A percentile compares a stretch with the other conserved stretches of the same genome.
phyloP scores from a whole-genome alignment of 2,888 invertebrate genomes.

The Dicyrtoma fusca region DNA sequence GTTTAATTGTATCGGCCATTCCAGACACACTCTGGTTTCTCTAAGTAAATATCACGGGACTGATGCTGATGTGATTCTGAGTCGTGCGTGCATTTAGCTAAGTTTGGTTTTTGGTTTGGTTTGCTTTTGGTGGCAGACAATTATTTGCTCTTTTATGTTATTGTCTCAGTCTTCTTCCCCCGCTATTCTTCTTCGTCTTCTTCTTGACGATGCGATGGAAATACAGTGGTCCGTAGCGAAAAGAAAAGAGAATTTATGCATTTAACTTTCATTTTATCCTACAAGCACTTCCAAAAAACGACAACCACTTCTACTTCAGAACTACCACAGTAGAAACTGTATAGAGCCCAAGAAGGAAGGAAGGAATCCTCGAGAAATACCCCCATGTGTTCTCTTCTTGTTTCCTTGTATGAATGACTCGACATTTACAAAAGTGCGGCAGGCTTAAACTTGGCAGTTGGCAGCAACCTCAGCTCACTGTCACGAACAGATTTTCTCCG shows the following conservation, averaged over 20 bases:
- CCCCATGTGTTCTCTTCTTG: too few relatives aligned
- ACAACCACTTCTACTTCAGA: too few relatives aligned
- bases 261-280: too few relatives aligned
- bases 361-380: too few relatives aligned
- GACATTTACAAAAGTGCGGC: neutral
- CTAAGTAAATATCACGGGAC: constrained; percentile 17
- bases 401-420: neutral
- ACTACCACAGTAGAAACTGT: neutral
- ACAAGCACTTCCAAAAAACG: too few relatives aligned
- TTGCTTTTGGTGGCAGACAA: neutral
- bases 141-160: constrained; percentile 23
- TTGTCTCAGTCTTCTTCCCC: neutral
- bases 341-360: neutral
- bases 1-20: constrained; percentile 42
- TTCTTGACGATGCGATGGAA: neutral
- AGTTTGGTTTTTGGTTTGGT: neutral
- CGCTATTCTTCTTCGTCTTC: neutral
- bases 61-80: neutral
- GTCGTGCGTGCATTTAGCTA: neutral
- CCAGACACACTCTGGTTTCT: constrained; percentile 18
- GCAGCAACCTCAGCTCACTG: constrained; percentile 1
- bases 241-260: too few relatives aligned
- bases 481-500: constrained; percentile 28
- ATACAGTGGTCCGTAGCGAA: neutral
- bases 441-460: too few relatives aligned